phyloP scores from a whole-genome alignment of 2,888 invertebrate species.

The Nezara viridula region DNA sequence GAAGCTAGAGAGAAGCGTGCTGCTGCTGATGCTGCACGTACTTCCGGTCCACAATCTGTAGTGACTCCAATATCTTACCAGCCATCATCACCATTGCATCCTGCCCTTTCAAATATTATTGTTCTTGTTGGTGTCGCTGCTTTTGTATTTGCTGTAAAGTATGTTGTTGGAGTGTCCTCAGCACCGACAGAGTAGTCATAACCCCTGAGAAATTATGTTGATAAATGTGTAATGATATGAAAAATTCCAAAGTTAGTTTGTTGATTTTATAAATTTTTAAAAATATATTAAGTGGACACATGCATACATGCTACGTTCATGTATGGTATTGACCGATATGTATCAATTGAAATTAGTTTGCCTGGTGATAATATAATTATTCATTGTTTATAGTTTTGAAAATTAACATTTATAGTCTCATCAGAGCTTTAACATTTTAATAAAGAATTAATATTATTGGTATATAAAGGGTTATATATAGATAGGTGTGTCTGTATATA shows the following conservation, averaged over 20 bases:
- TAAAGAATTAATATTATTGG: neutral
- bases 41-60: constrained; percentile 52
- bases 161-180: constrained; percentile 75
- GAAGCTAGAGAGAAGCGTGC: constrained; percentile 70
- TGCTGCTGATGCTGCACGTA: constrained; percentile 48
- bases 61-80: constrained; percentile 56
- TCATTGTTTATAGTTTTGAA: neutral
- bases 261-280: constrained; percentile 42
- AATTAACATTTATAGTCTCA: constrained; percentile 9
- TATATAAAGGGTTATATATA: constrained; percentile 8
- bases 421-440: constrained; percentile 33
- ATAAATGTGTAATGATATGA: constrained; percentile 8
- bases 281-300: constrained; percentile 18
- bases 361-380: constrained; percentile 23
- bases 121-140: constrained; percentile 91
- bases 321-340: constrained; percentile 22
- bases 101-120: constrained; percentile 87
- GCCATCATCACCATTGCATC: constrained; percentile 78
- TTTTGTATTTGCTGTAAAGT: constrained; percentile 93
- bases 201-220: constrained; percentile 21
- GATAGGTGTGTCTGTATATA: too few species aligned
- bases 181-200: constrained; percentile 49
- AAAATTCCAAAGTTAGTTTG: constrained; percentile 48
- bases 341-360: constrained; percentile 22
- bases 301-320: constrained; percentile 6